phyloP scores from a whole-genome alignment of 1,140 invertebrate genomes.

The Meteorus sp. region DNA sequence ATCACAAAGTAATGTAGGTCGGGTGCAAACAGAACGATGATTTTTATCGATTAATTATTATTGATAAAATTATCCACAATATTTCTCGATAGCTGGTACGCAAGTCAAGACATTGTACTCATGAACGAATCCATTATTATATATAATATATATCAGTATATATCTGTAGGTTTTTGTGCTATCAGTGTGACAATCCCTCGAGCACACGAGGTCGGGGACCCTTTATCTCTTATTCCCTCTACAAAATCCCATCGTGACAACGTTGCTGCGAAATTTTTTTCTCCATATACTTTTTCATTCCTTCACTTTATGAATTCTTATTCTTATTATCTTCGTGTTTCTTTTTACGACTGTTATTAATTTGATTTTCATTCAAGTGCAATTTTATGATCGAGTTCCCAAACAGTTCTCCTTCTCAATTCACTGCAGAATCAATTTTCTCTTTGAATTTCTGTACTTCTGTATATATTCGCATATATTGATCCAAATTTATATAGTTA shows the following conservation, averaged over 20 bases:
- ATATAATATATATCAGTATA: too few relatives aligned
- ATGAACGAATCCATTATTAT: slow-evolving; percentile 1
- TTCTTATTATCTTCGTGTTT: too few relatives aligned
- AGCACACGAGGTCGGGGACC: slow-evolving; percentile 37
- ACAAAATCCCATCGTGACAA: too few relatives aligned
- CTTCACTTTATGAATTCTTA: too few relatives aligned
- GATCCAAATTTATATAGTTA: background rate
- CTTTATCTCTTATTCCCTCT: slow-evolving; percentile 31
- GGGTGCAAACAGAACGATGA: slow-evolving; percentile 42
- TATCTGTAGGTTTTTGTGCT: background rate
- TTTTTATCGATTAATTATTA: slow-evolving; percentile 50
- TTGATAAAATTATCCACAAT: slow-evolving; percentile 45
- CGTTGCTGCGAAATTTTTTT: too few relatives aligned
- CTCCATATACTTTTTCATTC: background rate
- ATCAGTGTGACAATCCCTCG: slow-evolving; percentile 8
- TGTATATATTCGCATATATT: too few relatives aligned
- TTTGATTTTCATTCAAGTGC: too few relatives aligned
- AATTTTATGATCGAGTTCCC: too few relatives aligned
- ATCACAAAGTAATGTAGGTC: slow-evolving; percentile 50
- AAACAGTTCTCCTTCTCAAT: too few relatives aligned
- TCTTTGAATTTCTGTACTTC: background rate
- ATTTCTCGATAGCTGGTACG: slow-evolving; percentile 24
- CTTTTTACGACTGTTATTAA: too few relatives aligned
- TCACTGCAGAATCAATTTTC: background rate
- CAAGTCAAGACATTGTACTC: background rate